Conservation (phyloP, 1,140 invertebrate species). For the Hylyphantes graminicola region DNA sequence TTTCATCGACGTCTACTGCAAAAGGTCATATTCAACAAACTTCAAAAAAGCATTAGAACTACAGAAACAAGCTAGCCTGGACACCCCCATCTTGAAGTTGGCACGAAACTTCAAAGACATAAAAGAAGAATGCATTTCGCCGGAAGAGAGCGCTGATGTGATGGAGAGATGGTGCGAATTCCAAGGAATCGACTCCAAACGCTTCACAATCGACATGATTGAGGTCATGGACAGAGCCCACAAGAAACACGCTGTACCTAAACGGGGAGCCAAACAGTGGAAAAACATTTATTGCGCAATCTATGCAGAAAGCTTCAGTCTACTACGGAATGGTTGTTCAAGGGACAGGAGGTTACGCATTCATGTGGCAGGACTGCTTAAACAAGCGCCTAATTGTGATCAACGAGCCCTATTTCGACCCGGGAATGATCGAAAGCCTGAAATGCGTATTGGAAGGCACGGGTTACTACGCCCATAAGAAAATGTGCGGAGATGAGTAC, state of each 20-base stretch:
- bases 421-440: no score
- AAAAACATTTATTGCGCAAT: constrained; percentile 9
- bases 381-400: no score
- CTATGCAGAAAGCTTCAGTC: neutral
- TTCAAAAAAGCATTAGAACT: no score
- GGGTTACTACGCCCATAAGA: no score
- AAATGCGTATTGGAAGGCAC: no score
- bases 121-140: neutral
- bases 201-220: neutral
- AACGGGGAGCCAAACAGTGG: constrained; percentile 15
- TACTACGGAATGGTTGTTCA: neutral
- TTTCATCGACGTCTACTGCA: no score
- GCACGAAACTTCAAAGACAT: neutral
- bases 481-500: no score
- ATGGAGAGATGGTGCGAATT: constrained; percentile 19
- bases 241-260: constrained; percentile 15
- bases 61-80: neutral
- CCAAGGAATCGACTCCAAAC: neutral
- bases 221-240: neutral
- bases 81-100: neutral
- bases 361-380: no score
- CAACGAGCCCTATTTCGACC: no score
- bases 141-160: neutral
- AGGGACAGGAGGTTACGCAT: no score
- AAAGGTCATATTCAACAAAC: no score